Percentiles rank a stretch among this genome's conserved stretches.
Evolutionary conservation across 2,113 vertebrate species (phyloP).

Genomic region (Dryoscopus gambensis): DNA sequence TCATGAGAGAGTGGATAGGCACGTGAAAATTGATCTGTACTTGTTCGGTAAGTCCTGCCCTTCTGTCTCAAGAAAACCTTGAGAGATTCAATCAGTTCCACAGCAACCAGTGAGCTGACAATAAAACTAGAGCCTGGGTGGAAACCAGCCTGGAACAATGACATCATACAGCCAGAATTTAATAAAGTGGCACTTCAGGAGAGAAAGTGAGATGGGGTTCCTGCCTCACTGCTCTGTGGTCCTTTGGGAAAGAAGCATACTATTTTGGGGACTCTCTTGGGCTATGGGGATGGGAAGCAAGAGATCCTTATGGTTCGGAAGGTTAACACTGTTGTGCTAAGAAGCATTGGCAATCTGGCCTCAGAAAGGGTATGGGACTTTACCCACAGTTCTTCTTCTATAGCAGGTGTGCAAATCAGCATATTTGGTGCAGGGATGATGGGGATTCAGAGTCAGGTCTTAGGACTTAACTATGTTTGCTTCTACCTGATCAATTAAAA

Average conservation of each 20-base stretch:
- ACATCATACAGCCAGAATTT: background rate
- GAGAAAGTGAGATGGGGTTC: background rate
- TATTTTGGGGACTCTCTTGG: background rate
- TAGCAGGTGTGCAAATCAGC: background rate
- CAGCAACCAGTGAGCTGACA: background rate
- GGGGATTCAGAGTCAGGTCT: background rate
- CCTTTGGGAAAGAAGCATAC: background rate
- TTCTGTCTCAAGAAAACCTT: background rate
- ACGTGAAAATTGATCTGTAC: background rate
- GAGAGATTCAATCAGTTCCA: background rate
- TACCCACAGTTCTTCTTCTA: background rate
- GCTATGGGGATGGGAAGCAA: background rate
- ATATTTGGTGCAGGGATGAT: background rate
- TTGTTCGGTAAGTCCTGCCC: background rate
- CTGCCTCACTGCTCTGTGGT: background rate
- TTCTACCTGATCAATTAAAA: background rate
- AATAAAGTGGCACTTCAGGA: background rate
- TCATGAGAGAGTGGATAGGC: background rate
- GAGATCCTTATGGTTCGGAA: background rate
- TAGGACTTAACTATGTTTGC: background rate
- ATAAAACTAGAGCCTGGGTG: background rate
- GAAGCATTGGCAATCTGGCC: background rate
- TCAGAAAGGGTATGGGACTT: background rate
- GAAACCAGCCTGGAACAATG: background rate
- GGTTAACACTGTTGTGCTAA: background rate